Evolutionary conservation across 2,113 vertebrate species (phyloP), one percentile per base, ranked within the genome.

Genomic region (Eulemur rufifrons): DNA sequence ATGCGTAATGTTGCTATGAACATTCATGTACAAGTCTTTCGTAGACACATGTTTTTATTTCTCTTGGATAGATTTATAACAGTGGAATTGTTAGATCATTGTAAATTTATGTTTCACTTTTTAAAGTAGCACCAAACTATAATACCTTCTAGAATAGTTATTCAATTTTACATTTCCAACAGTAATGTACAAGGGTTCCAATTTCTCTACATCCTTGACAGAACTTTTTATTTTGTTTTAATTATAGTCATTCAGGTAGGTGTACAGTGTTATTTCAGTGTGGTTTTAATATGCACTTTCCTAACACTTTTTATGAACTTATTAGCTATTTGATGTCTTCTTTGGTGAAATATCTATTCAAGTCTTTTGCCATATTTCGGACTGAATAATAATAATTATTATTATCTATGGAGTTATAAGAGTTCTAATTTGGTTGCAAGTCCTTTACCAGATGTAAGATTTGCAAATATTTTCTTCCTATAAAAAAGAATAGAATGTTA

Each of bases 361-460:
- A 81, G 23, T 52, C 27, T 92, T 91, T 93, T 77, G 25, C 27
- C 52, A 10, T 47, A 73, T 66, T 97, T 94, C 66, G 73, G 68
- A 21, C n/a, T 76, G 32, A 4, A 66, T 85, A 69, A 80, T 71
- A 37, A 47, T 76, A 8, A 50, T 61, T 32, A 9, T 80, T 39
- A 18, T 52, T 85, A 47, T 25, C 87, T 84, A 78, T 47, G 84
- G 45, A 63, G 9, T 37, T 89, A 4, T 47, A 82, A 92, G 47
- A 32, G 2, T 66, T n/a, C 14, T 86, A 59, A 29, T 52, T 15
- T 92, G 10, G 8, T 54, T 59, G 34, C 3, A 56, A 59, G 3
- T 66, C 18, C n/a, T 91, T 86, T 56, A 42, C 27, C 8, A 90
- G 39, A 71, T 45, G 64, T 8, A 78, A 39, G 6, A 37, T 71